Percentiles rank a stretch among this genome's conserved stretches.
phyloP scores from a whole-genome alignment of 2,888 invertebrate species.

The Athalia circularis region DNA sequence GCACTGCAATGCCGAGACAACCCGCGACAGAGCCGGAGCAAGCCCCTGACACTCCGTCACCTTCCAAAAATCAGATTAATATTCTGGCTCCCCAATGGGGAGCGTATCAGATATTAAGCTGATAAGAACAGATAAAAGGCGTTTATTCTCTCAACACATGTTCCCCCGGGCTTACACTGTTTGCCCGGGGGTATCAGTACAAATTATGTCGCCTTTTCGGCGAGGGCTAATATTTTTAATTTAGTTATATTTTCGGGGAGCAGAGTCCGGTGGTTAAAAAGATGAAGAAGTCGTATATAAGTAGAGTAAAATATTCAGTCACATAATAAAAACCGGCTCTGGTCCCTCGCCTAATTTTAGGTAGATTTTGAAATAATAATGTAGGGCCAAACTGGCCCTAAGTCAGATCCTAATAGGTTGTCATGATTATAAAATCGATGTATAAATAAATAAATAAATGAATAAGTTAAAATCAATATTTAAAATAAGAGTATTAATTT shows the following conservation, averaged over 20 bases:
- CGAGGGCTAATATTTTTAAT: too few relatives aligned
- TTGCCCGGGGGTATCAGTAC: constrained; percentile 4
- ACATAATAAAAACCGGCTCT: not conserved
- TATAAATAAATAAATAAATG: not conserved
- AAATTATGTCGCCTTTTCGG: not conserved
- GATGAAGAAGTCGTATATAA: not conserved
- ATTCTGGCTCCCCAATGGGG: constrained; percentile 55
- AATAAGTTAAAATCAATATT: too few relatives aligned
- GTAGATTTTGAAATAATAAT: not conserved
- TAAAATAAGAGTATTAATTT: too few relatives aligned
- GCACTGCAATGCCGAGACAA: constrained; percentile 83
- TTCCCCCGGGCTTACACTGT: constrained; percentile 14
- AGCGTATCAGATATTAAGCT: constrained; percentile 61
- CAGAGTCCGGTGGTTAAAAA: not conserved
- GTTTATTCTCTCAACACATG: constrained; percentile 12
- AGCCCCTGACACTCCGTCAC: constrained; percentile 74
- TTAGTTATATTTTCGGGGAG: too few relatives aligned
- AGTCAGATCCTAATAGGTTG: not conserved
- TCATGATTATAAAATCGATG: too few relatives aligned
- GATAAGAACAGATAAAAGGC: constrained; percentile 33
- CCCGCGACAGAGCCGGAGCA: constrained; percentile 78
- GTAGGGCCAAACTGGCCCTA: not conserved
- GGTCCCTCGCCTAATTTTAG: not conserved
- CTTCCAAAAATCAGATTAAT: constrained; percentile 78
- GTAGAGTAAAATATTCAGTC: not conserved